Evolutionary conservation across 2,888 invertebrate genomes (phyloP).

Genomic region (Xiphydria camelus): DNA sequence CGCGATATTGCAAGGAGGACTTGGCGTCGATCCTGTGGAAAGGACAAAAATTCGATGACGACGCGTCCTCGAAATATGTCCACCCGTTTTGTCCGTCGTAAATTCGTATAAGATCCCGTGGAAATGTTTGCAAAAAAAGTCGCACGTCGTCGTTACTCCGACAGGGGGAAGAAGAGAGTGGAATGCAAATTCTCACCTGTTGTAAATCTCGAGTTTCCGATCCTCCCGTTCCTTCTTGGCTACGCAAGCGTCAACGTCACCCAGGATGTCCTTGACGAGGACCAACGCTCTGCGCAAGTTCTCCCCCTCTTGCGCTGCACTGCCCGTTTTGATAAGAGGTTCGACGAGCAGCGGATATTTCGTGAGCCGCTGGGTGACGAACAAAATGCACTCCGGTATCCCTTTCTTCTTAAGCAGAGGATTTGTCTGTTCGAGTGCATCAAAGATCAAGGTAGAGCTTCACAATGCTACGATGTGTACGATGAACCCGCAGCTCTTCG

Average conservation of each 20-base stretch:
- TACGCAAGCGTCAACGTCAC: constrained; percentile 90
- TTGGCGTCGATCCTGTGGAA: constrained; percentile 80
- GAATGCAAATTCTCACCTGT: constrained; percentile 52
- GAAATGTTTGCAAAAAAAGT: too few relatives aligned
- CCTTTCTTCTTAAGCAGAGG: constrained; percentile 91
- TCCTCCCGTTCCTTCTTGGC: constrained; percentile 90
- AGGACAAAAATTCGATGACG: not conserved
- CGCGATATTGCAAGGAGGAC: constrained; percentile 81
- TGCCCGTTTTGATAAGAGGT: constrained; percentile 86
- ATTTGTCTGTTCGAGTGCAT: constrained; percentile 65
- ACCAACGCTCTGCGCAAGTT: constrained; percentile 77
- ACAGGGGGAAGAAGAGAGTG: not conserved
- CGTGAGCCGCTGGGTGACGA: constrained; percentile 92
- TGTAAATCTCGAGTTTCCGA: constrained; percentile 88
- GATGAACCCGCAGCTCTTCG: too few relatives aligned
- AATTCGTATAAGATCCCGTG: too few relatives aligned
- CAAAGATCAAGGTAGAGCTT: too few relatives aligned
- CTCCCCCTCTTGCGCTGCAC: constrained; percentile 81
- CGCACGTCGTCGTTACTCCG: too few relatives aligned
- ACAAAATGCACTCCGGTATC: constrained; percentile 92
- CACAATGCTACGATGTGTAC: too few relatives aligned
- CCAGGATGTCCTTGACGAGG: constrained; percentile 85
- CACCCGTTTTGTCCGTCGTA: too few relatives aligned
- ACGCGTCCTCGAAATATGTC: not conserved
- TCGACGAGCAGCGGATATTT: constrained; percentile 94